A percentile compares a stretch with the other conserved stretches of the same genome.
Conservation (phyloP, 1,140 invertebrate species). For the Drosophila auraria region DNA sequence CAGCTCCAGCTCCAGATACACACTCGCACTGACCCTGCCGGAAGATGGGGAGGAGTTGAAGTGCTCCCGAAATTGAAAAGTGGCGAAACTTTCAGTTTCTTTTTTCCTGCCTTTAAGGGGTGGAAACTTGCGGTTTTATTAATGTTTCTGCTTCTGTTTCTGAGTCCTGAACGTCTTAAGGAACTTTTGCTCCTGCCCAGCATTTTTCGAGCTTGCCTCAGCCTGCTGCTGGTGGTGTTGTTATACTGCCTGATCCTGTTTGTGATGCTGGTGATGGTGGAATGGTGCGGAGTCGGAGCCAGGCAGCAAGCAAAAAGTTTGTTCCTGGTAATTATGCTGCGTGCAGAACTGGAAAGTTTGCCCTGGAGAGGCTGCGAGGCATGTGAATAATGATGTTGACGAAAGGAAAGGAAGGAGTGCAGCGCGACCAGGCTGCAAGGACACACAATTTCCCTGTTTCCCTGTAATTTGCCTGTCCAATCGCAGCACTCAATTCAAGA, state of each 20-base stretch:
- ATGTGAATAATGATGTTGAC: conserved; percentile 70
- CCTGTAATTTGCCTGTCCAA: conserved; percentile 30
- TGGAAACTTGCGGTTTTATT: conserved; percentile 57
- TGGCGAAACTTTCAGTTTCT: conserved; percentile 63
- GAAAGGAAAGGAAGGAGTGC: conserved; percentile 11
- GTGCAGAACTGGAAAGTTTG: conserved; percentile 49
- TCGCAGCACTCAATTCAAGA: conserved; percentile 21
- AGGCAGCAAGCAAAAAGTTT: conserved; percentile 52
- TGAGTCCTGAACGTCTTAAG: conserved; percentile 44
- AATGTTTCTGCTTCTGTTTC: conserved; percentile 58
- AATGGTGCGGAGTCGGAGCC: background rate
- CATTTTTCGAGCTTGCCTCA: conserved; percentile 60
- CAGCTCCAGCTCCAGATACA: conserved; percentile 41
- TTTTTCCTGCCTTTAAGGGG: conserved; percentile 24
- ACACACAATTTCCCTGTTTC: conserved; percentile 7
- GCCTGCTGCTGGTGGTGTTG: conserved; percentile 17
- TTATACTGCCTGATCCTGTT: conserved; percentile 36
- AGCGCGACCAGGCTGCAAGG: conserved; percentile 9
- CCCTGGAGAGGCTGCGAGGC: conserved; percentile 49
- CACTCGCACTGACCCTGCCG: conserved; percentile 58
- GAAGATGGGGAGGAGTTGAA: conserved; percentile 11
- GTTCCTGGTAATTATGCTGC: conserved; percentile 71
- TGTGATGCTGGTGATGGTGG: background rate
- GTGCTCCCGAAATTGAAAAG: conserved; percentile 69
- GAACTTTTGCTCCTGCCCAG: conserved; percentile 39